Conservation (phyloP, 2,888 invertebrate species). For the Hemicrepidius hirtus region DNA sequence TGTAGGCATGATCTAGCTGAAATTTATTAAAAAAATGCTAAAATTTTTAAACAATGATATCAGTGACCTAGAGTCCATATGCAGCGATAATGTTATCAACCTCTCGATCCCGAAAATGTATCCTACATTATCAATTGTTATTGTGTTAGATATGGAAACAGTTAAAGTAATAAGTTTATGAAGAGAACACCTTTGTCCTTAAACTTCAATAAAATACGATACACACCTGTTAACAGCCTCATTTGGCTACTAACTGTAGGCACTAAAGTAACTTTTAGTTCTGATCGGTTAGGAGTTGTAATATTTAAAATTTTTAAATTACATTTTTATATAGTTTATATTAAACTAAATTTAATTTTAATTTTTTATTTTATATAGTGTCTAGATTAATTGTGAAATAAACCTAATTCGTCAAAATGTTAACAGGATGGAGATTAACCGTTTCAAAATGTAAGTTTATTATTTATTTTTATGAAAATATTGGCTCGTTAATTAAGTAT, state of each 20-base stretch:
- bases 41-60: not conserved
- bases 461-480: not conserved
- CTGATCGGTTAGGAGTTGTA: not conserved
- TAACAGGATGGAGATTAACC: slow-evolving; percentile 60
- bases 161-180: slow-evolving; percentile 15
- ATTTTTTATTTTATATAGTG: not conserved
- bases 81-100: slow-evolving; percentile 20
- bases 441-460: slow-evolving; percentile 64
- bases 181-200: slow-evolving; percentile 28
- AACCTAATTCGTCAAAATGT: slow-evolving; percentile 54
- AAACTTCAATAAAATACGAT: slow-evolving; percentile 14
- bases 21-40: not conserved
- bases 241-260: slow-evolving; percentile 13
- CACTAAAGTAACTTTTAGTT: not conserved
- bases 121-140: slow-evolving; percentile 14
- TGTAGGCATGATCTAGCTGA: not conserved
- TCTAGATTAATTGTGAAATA: not conserved
- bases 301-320: not conserved
- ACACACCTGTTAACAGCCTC: slow-evolving; percentile 14
- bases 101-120: slow-evolving; percentile 14
- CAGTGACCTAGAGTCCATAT: slow-evolving; percentile 3
- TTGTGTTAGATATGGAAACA: slow-evolving; percentile 8
- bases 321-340: slow-evolving; percentile 11
- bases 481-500: not conserved
- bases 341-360: slow-evolving; percentile 8